phyloP scores from a whole-genome alignment of 2,888 invertebrate genomes.

The Dermolepida albohirtum region DNA sequence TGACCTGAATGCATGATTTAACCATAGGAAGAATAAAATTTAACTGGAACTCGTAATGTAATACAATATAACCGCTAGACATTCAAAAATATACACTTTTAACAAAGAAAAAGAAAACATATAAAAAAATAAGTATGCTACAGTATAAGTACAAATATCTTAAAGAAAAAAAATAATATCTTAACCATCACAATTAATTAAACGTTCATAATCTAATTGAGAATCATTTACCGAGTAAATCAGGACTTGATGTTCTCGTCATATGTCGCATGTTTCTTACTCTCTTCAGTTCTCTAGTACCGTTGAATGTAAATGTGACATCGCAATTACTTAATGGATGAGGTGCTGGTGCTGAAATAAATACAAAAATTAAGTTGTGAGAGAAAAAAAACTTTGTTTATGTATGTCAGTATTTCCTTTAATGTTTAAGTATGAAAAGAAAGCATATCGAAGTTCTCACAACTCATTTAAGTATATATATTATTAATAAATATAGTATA shows the following conservation, averaged over 20 bases:
- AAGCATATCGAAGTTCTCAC: no score
- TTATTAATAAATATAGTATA: no score
- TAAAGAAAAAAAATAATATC: constrained; percentile 15
- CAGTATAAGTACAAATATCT: constrained; percentile 16
- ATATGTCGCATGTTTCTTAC: constrained; percentile 66
- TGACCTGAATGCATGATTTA: no score
- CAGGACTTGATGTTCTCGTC: constrained; percentile 42
- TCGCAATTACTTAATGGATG: constrained; percentile 85
- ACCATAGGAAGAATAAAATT: no score
- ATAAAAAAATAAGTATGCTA: constrained; percentile 15
- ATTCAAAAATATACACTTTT: constrained; percentile 8
- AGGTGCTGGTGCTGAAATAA: constrained; percentile 54
- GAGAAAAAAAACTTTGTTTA: no score
- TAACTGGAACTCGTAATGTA: background rate
- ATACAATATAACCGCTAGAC: background rate
- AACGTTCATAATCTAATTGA: background rate
- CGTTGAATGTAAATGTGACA: constrained; percentile 84
- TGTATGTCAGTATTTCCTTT: no score
- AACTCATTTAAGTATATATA: no score
- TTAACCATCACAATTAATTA: constrained; percentile 41
- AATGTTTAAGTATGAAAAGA: no score
- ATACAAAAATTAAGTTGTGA: no score
- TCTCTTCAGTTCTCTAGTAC: constrained; percentile 83
- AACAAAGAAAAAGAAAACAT: constrained; percentile 6
- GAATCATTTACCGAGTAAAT: constrained; percentile 41